Evolutionary conservation across 2,797 vertebrate genomes (phyloP).

Genomic region (Pseudotriccus pelzelni): DNA sequence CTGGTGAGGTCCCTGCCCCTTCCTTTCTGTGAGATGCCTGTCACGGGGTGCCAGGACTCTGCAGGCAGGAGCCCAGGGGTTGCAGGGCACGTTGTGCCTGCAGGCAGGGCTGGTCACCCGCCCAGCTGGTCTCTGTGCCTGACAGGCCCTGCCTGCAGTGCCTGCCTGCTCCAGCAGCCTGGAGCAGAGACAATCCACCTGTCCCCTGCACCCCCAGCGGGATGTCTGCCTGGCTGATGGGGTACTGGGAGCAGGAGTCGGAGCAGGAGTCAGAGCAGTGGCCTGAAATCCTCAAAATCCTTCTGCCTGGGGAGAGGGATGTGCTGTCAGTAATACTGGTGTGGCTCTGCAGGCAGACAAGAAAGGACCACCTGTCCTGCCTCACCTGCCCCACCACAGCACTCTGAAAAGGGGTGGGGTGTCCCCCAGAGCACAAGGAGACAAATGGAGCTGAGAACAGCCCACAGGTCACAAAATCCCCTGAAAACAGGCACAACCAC

Average conservation of each 20-base stretch:
- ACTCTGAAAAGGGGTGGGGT: neutral
- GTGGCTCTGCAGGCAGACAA: neutral
- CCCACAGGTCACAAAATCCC: neutral
- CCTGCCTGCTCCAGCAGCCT: neutral
- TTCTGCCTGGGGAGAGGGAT: neutral
- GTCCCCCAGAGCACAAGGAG: neutral
- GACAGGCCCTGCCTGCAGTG: neutral
- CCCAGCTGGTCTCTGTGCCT: neutral
- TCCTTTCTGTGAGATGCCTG: neutral
- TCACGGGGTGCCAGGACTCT: neutral
- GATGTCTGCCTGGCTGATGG: neutral
- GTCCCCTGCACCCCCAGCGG: neutral
- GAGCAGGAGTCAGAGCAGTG: neutral
- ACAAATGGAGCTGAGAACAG: neutral
- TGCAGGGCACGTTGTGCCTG: fast-evolving
- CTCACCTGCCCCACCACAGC: neutral
- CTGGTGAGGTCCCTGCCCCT: neutral
- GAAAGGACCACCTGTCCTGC: neutral
- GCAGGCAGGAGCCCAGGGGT: neutral
- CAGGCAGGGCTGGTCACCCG: fast-evolving
- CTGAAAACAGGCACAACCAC: neutral
- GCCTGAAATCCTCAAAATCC: neutral
- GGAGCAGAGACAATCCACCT: neutral
- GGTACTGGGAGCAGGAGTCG: neutral
- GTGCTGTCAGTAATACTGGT: neutral